phyloP scores from a whole-genome alignment of 2,888 invertebrate species.

The Tenthredo livida region DNA sequence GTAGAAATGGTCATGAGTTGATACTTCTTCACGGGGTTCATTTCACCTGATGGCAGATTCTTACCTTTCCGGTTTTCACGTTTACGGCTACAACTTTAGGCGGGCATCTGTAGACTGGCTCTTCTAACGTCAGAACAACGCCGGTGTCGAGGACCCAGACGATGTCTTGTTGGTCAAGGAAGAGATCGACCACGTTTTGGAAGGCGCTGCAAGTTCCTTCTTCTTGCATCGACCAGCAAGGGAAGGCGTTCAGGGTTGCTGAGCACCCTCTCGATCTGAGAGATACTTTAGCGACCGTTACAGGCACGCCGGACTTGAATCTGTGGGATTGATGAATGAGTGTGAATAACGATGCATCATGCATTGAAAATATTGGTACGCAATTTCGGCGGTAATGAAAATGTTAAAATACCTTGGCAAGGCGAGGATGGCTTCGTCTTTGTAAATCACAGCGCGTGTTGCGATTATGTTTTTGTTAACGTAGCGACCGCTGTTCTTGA shows the following conservation, averaged over 20 bases:
- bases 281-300: slow-evolving; percentile 81
- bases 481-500: slow-evolving; percentile 81
- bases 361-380: background rate
- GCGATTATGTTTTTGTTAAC: slow-evolving; percentile 82
- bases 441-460: slow-evolving; percentile 82
- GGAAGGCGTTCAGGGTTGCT: slow-evolving; percentile 82
- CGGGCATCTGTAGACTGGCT: slow-evolving; percentile 81
- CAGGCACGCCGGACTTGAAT: slow-evolving; percentile 82
- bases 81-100: slow-evolving; percentile 83
- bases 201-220: slow-evolving; percentile 85
- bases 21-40: background rate
- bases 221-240: slow-evolving; percentile 86
- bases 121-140: slow-evolving; percentile 81
- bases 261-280: slow-evolving; percentile 78
- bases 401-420: slow-evolving; percentile 78
- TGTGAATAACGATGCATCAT: slow-evolving; percentile 44
- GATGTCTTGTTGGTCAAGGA: slow-evolving; percentile 81
- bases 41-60: slow-evolving; percentile 9
- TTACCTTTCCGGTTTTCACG: slow-evolving; percentile 80
- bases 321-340: slow-evolving; percentile 66
- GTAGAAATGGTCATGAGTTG: background rate
- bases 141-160: slow-evolving; percentile 83
- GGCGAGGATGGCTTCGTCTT: slow-evolving; percentile 81
- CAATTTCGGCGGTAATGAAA: background rate
- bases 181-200: slow-evolving; percentile 86